Evolutionary conservation across 2,888 invertebrate genomes (phyloP), one percentile per base, ranked within the genome.

Genomic region (Seira ritae): DNA sequence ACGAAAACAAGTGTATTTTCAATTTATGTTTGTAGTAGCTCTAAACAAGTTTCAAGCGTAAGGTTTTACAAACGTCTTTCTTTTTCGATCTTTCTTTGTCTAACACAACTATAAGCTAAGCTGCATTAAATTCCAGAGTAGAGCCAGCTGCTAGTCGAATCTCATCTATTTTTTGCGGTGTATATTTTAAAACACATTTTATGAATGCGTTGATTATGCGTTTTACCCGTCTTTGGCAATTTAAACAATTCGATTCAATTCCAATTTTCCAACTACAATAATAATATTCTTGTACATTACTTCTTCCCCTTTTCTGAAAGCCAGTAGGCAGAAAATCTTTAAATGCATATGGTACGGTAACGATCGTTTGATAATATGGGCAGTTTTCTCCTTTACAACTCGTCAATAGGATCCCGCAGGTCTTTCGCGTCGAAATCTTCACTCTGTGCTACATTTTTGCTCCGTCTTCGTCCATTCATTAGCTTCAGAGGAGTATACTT

Each of bases 401-500:
- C 80, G 37, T 80, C 80, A 55, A 72, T 68, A 10, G 80, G 80
- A 73, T 80, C 80, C 74, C n/a, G 69, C 24, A 84, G 24, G 31
- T 84, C 84, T 65, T 84, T 84, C 17, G 83, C 85, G 68, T 85
- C 85, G 23, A 84, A 74, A 77, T 83, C 85, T 70, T 86, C 84
- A 55, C 81, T 81, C 20, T 80, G 80, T 17, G 84, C 84, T n/a
- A 84, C 75, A 24, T 81, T 80, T 69, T 74, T 80, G 37, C 68
- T 72, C 15, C 75, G 72, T 76, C 80, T 85, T 46, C 81, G 60
- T 1, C 85, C 84, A 76, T 84, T 87, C 20, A 88, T 84, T 23
- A 87, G 50, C 76, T 87, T 88, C 62, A 88, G 68, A 46, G 88
- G 88, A 17, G 86, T 88, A 66, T 88, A 88, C 24, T 85, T 84